phyloP scores from a whole-genome alignment of 2,113 vertebrate genomes.

The Bufo bufo region DNA sequence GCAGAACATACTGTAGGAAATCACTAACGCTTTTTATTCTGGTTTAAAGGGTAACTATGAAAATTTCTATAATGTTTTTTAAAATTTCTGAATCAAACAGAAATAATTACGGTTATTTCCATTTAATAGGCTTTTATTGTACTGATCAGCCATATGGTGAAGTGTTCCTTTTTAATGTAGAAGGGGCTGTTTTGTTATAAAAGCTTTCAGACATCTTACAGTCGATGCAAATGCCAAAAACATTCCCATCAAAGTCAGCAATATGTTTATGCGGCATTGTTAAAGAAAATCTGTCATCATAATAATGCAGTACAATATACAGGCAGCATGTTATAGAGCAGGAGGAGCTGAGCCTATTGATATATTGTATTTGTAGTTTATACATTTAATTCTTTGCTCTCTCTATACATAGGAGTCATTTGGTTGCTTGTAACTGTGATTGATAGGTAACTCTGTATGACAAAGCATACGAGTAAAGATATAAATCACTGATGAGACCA shows the following conservation, averaged over 20 bases:
- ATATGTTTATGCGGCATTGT: not conserved
- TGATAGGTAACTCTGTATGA: too few species aligned
- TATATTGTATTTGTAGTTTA: too few species aligned
- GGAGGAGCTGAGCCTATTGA: too few species aligned
- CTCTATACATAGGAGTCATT: too few species aligned
- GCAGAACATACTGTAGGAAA: conserved; percentile 28
- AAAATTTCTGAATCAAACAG: not conserved
- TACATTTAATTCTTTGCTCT: too few species aligned
- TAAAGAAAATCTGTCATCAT: too few species aligned
- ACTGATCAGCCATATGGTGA: not conserved
- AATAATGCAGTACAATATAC: too few species aligned
- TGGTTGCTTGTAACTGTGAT: too few species aligned
- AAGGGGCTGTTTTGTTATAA: not conserved
- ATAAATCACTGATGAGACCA: too few species aligned
- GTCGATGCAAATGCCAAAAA: not conserved
- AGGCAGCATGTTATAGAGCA: too few species aligned
- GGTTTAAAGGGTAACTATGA: not conserved
- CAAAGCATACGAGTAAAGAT: too few species aligned
- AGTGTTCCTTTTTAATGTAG: not conserved
- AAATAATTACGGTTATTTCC: conserved; percentile 9
- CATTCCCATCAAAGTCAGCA: not conserved
- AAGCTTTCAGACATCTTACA: not conserved
- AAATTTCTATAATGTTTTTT: not conserved
- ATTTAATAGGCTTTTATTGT: conserved; percentile 4
- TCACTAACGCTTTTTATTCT: conserved; percentile 14